These are phyloP conservation scores for Oryzias dopingdopingensis DNA, from an alignment of 2,797 vertebrate genomes.

Conservation along the genomic window DNA sequence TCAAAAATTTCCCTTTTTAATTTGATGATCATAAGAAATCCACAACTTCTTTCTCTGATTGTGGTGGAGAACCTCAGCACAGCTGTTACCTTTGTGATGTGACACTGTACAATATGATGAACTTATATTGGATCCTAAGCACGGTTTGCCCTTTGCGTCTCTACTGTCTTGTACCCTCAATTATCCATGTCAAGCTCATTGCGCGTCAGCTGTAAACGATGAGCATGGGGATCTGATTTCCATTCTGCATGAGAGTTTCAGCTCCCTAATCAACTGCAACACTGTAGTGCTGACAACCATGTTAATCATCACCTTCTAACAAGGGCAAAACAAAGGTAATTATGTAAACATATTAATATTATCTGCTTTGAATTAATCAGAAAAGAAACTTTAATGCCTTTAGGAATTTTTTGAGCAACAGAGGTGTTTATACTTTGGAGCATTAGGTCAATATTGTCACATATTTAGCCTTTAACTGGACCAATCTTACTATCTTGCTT, in stretches of 20 bases:
- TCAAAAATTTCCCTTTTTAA: neutral
- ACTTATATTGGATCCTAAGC: conserved; percentile 12
- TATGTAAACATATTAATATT: conserved; percentile 17
- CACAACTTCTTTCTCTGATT: too few species aligned
- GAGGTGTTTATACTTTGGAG: neutral
- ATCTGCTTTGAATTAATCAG: neutral
- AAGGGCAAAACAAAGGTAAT: conserved; percentile 25
- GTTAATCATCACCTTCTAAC: conserved; percentile 16
- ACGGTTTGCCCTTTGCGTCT: conserved; percentile 20
- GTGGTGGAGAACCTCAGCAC: neutral
- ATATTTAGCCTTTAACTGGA: too few species aligned
- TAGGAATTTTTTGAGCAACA: neutral
- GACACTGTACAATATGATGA: conserved; percentile 4
- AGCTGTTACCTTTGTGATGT: neutral
- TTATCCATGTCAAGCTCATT: conserved; percentile 42
- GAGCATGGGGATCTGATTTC: conserved; percentile 9
- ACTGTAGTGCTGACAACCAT: conserved; percentile 13
- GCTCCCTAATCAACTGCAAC: conserved; percentile 29
- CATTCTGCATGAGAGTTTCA: conserved; percentile 20
- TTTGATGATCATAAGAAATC: too few species aligned
- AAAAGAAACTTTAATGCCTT: neutral
- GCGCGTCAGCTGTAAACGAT: conserved; percentile 28
- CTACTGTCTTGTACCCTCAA: conserved; percentile 26
- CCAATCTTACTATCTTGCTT: too few species aligned
- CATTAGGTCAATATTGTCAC: too few species aligned